Evolutionary conservation across 2,888 invertebrate species (phyloP).

Genomic region (Meliscaeva auricollis): DNA sequence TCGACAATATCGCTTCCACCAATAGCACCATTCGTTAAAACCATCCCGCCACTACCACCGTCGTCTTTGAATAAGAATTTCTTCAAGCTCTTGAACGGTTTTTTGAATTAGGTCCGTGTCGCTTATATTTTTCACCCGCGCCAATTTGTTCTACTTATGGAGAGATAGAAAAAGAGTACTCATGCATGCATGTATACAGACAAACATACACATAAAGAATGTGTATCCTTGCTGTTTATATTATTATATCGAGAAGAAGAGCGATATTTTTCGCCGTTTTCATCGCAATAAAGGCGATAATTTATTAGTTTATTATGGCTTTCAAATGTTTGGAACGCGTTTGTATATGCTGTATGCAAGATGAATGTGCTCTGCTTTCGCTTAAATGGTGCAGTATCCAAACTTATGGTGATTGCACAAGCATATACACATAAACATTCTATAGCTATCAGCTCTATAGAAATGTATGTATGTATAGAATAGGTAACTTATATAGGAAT

Average conservation of each 20-base stretch:
- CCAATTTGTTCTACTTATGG: slow-evolving; percentile 50
- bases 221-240: slow-evolving; percentile 47
- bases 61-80: too few species aligned
- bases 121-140: neutral
- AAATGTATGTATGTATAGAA: too few species aligned
- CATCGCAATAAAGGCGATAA: slow-evolving; percentile 76
- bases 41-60: too few species aligned
- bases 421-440: neutral
- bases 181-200: slow-evolving; percentile 12
- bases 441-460: neutral
- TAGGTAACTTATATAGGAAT: slow-evolving; percentile 28
- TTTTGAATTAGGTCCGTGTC: too few species aligned
- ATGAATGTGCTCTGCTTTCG: slow-evolving; percentile 43
- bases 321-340: slow-evolving; percentile 29
- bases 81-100: too few species aligned
- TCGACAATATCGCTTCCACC: neutral
- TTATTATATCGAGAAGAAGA: slow-evolving; percentile 37
- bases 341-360: slow-evolving; percentile 1
- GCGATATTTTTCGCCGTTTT: slow-evolving; percentile 73
- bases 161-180: slow-evolving; percentile 43
- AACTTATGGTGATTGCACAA: slow-evolving; percentile 72
- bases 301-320: slow-evolving; percentile 73
- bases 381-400: slow-evolving; percentile 51
- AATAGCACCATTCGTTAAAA: neutral
- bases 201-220: neutral